Evolutionary conservation across 2,888 invertebrate genomes (phyloP), one percentile per base, ranked within the genome.

Genomic region (Drosophila sordidapex): DNA sequence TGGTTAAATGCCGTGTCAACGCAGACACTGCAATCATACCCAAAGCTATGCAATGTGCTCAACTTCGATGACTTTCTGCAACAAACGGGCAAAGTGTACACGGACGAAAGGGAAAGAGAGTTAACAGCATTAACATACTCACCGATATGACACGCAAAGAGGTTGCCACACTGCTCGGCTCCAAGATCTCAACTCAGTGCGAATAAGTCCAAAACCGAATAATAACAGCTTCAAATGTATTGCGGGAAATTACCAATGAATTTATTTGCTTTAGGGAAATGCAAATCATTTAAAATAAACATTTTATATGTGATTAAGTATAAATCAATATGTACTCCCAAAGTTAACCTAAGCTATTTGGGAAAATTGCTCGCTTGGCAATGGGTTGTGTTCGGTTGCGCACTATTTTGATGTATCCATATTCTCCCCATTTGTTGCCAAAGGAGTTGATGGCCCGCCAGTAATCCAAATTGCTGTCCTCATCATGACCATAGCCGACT

Each of bases 401-500:
- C 3, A 76, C 79, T 43, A 93, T 89, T 29, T 76, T 75, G 6
- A 93, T 92, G 11, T 82, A 88, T 1, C 93, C 93, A 2, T 63
- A 4, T 25, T 93, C 93, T 8, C 93, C 93, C 93, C 93, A 93
- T 0, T 25, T 70, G 0, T 4, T 0, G 0, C 90, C 93, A 64
- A 92, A 93, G 0, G 93, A 93, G 62, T 93, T 93, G 48, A 91
- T 81, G 29, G 91, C 79, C 6, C 86, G 46, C 92, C 93, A 93
- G 58, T 90, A 92, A 36, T 91, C 74, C 48, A 79, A 27, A 10
- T 74, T 75, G 6, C 54, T 70, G 0, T 11, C 51, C 1, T 58
- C 33, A 68, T 91, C 92, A 15, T 78, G 82, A 0, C 86, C 92
- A 71, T 90, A 93, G 10, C 93, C 93, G 4, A 92, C 74, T 0